Base-by-base conservation (phyloP, 2,888 invertebrate genomes). In the Eupithecia subfuscata region DNA sequence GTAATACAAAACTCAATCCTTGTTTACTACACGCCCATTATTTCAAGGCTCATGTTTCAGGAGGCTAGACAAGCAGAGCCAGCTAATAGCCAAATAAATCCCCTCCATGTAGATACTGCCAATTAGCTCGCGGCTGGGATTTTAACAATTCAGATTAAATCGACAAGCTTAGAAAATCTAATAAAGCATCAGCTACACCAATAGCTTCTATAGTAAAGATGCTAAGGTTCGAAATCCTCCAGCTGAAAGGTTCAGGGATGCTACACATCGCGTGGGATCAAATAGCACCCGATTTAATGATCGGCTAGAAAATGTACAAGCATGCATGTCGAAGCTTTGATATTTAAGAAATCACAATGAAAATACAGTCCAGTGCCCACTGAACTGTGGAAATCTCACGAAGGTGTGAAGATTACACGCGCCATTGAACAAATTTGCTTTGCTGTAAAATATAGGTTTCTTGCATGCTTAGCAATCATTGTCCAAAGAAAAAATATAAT, bases 81-180 rank as follows among this genome's bases (percentile, higher is more conserved):
- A 76, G 83, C 83, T 88, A 89, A 89, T 87, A 87, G 87, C 81
- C 84, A 84, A 89, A 91, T 92, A 91, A 91, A 91, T 91, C 87
- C 84, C 84, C 80, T 70, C 83, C 86, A 85, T 88, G 84, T 83
- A 81, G 85, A 84, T 84, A 85, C 86, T 88, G 90, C 91, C 92
- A 93, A 93, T 93, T 93, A 93, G 89, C 84, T 82, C 80, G 80
- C 80, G 82, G 87, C 89, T 89, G 85, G 82, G 87, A 89, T 89
- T 93, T 92, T 92, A 90, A 90, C 91, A 89, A 91, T 91, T 91
- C 88, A 91, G 90, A 93, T 93, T 90, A 89, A 88, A 90, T 90
- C 88, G 87, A 84, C 83, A 86, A 85, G 80, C 82, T 75, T 81
- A 83, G 85, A 83, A 87, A 86, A 86, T 84, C 83, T 79, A 82